A percentile compares a stretch with the other conserved stretches of the same genome.
Evolutionary conservation across 2,797 vertebrate species (phyloP).

Genomic region (Melanotaenia trifasciata): DNA sequence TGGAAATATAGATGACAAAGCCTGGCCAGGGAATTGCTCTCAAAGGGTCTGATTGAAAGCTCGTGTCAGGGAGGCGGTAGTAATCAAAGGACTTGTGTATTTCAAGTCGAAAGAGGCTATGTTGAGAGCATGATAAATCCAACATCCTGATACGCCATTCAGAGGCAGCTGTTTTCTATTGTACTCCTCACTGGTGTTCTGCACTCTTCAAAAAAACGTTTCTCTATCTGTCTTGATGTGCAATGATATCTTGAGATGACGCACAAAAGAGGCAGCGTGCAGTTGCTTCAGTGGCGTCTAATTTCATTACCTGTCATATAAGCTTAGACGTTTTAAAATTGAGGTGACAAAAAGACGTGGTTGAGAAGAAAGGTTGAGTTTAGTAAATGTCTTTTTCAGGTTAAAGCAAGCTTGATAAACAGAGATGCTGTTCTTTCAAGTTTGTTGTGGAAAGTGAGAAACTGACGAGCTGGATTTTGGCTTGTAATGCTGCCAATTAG

Average conservation of each 20-base stretch:
- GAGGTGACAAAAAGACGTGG: slow-evolving; percentile 48
- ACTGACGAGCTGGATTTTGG: slow-evolving; percentile 53
- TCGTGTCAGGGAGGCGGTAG: slow-evolving; percentile 68
- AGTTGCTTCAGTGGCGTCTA: slow-evolving; percentile 48
- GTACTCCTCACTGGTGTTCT: slow-evolving; percentile 42
- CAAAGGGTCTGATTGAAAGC: slow-evolving; percentile 78
- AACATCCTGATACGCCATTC: slow-evolving; percentile 57
- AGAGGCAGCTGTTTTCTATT: slow-evolving; percentile 44
- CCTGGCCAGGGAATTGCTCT: slow-evolving; percentile 69
- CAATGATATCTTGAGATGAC: slow-evolving; percentile 41
- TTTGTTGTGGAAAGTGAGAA: slow-evolving; percentile 48
- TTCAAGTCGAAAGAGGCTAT: slow-evolving; percentile 69
- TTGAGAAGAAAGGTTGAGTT: slow-evolving; percentile 29
- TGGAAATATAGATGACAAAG: slow-evolving; percentile 75
- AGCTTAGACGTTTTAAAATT: slow-evolving; percentile 15
- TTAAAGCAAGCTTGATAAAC: slow-evolving; percentile 13
- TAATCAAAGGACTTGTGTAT: slow-evolving; percentile 79
- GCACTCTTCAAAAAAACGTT: slow-evolving; percentile 29
- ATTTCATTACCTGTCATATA: slow-evolving; percentile 63
- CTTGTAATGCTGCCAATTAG: slow-evolving; percentile 56
- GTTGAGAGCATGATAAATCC: slow-evolving; percentile 74
- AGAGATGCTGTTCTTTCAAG: slow-evolving; percentile 29
- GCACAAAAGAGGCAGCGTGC: slow-evolving; percentile 28
- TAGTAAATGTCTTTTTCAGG: slow-evolving; percentile 16
- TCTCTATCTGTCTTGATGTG: slow-evolving; percentile 32